Evolutionary conservation across 2,113 vertebrate genomes (phyloP).

Genomic region (Pyxicephalus adspersus): DNA sequence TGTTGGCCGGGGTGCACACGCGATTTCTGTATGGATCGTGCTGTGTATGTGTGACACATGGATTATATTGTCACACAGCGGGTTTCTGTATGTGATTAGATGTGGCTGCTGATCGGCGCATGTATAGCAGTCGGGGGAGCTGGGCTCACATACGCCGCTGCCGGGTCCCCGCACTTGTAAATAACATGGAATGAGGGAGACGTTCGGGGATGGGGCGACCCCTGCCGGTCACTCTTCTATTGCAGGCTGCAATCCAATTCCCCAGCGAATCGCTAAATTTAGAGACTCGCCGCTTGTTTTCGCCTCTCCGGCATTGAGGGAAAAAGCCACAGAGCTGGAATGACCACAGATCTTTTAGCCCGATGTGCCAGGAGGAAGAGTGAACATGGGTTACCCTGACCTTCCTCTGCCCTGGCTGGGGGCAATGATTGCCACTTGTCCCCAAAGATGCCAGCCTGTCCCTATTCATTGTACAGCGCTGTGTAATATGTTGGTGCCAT

Average conservation of each 20-base stretch:
- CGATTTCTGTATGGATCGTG: slow-evolving; percentile 74
- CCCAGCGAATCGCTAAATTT: slow-evolving; percentile 30
- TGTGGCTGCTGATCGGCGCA: too few species aligned
- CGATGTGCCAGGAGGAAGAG: too few species aligned
- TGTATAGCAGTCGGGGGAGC: too few species aligned
- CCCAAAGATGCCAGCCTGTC: too few species aligned
- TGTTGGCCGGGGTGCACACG: slow-evolving; percentile 71
- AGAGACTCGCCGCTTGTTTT: neutral
- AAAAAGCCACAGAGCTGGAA: neutral
- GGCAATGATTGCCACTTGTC: slow-evolving; percentile 7
- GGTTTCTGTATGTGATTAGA: too few species aligned
- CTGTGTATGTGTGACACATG: neutral
- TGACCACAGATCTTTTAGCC: too few species aligned
- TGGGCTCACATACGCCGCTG: neutral
- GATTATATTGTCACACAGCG: too few species aligned
- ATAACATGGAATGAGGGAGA: slow-evolving; percentile 20
- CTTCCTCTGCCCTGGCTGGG: slow-evolving; percentile 27
- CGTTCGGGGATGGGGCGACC: slow-evolving; percentile 58
- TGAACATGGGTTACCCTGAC: neutral
- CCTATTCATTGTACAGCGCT: too few species aligned
- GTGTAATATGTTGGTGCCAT: too few species aligned
- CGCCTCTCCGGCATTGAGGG: neutral
- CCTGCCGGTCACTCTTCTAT: slow-evolving; percentile 45
- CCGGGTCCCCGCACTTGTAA: slow-evolving; percentile 55
- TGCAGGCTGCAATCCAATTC: neutral